Conservation (phyloP, 2,888 invertebrate species). For the Thysanoteuthis rhombus region DNA sequence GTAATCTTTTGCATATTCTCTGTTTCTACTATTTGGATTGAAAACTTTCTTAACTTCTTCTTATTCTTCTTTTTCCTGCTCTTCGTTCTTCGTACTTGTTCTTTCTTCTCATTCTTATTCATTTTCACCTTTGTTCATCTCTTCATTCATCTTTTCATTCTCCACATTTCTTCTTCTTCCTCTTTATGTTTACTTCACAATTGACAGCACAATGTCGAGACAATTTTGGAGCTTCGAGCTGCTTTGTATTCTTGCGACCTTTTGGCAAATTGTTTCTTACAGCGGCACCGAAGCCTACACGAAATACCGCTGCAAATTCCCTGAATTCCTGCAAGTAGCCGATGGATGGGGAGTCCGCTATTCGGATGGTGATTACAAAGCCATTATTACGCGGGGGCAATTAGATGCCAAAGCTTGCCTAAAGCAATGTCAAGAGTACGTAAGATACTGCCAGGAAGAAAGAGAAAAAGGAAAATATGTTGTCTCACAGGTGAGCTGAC, state of each 20-base stretch:
- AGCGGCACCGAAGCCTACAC: background rate
- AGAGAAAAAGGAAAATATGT: background rate
- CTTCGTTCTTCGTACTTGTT: too few species aligned
- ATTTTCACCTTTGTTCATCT: too few species aligned
- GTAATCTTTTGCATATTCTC: too few species aligned
- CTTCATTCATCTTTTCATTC: too few species aligned
- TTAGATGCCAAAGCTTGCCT: background rate
- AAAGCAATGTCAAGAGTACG: slow-evolving; percentile 21
- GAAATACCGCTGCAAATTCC: background rate
- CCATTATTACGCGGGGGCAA: background rate
- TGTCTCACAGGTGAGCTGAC: slow-evolving; percentile 21
- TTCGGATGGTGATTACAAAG: background rate
- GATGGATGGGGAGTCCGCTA: background rate
- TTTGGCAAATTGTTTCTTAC: background rate
- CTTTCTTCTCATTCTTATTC: too few species aligned
- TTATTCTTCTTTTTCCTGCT: too few species aligned
- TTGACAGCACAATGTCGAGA: background rate
- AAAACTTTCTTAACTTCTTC: too few species aligned
- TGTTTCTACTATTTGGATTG: too few species aligned
- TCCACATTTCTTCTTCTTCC: too few species aligned
- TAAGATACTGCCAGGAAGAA: slow-evolving; percentile 24
- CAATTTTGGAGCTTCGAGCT: background rate
- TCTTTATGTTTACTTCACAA: too few species aligned
- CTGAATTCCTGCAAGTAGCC: background rate
- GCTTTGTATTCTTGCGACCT: background rate